Conservation (phyloP, 2,113 vertebrate genomes). For the Cyprinodon brontotheroides region DNA sequence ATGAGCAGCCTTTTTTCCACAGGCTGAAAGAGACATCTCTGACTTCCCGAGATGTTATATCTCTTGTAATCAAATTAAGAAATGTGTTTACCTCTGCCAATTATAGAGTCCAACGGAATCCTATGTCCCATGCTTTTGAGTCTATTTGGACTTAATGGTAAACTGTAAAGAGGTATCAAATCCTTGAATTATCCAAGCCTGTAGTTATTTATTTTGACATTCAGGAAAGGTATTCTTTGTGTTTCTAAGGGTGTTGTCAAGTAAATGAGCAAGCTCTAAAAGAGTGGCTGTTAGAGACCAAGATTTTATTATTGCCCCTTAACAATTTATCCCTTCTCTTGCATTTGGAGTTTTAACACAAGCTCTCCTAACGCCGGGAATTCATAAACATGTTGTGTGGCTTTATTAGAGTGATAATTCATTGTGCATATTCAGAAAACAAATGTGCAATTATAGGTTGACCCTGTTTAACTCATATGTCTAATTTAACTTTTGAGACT, state of each 20-base stretch:
- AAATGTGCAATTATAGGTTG: too few relatives aligned
- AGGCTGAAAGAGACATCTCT: neutral
- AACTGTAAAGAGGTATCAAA: neutral
- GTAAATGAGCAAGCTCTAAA: slow-evolving; percentile 1
- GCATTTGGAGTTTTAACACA: too few relatives aligned
- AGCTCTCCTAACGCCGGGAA: too few relatives aligned
- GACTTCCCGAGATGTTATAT: neutral
- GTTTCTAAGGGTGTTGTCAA: slow-evolving; percentile 8
- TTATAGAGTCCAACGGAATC: neutral
- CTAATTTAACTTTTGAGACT: too few relatives aligned
- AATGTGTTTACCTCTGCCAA: neutral
- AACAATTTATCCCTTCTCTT: too few relatives aligned
- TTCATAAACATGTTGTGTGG: too few relatives aligned
- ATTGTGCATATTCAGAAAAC: too few relatives aligned
- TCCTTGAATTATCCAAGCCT: neutral
- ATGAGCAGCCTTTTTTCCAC: neutral
- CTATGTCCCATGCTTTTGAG: slow-evolving; percentile 6
- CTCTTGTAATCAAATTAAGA: slow-evolving; percentile 23
- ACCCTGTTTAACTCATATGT: too few relatives aligned
- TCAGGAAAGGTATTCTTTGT: slow-evolving; percentile 24
- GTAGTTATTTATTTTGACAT: slow-evolving; percentile 23
- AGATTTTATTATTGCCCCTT: too few relatives aligned
- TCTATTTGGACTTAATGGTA: slow-evolving; percentile 13
- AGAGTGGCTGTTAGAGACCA: neutral
- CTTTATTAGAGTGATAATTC: too few relatives aligned